A percentile compares a stretch with the other conserved stretches of the same genome.
Evolutionary conservation across 2,888 invertebrate species (phyloP).

Genomic region (Oscheius sp.): DNA sequence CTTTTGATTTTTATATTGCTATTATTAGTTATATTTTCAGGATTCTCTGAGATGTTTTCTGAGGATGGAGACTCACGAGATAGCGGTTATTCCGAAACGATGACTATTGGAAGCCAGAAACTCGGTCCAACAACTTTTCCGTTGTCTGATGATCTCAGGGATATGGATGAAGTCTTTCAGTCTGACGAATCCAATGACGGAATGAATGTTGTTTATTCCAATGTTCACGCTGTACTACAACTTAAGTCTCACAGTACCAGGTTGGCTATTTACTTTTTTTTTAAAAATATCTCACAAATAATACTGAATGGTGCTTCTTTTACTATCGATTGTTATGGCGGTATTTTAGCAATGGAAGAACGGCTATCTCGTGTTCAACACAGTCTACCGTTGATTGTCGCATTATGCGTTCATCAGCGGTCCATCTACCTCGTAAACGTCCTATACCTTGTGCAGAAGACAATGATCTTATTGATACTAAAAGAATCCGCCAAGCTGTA

Average conservation of each 20-base stretch:
- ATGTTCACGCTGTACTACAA: too few species aligned
- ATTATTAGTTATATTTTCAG: too few species aligned
- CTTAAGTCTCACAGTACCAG: too few species aligned
- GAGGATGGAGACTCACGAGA: slow-evolving; percentile 27
- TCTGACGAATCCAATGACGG: slow-evolving; percentile 4
- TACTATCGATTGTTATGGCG: too few species aligned
- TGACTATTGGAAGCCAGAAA: background rate
- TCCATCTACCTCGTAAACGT: slow-evolving; percentile 5
- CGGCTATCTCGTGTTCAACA: too few species aligned
- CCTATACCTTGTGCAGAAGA: background rate
- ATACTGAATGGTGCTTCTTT: too few species aligned
- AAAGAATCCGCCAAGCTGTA: background rate
- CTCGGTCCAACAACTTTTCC: background rate
- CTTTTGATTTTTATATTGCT: too few species aligned
- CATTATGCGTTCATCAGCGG: background rate
- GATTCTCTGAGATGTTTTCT: slow-evolving; percentile 10
- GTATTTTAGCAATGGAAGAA: too few species aligned
- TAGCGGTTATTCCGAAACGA: slow-evolving; percentile 15
- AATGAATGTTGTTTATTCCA: too few species aligned
- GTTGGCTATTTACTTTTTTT: too few species aligned
- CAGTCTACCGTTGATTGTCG: background rate
- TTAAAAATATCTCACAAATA: too few species aligned
- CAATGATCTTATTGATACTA: slow-evolving; percentile 1
- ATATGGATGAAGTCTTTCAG: slow-evolving; percentile 21
- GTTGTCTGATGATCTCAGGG: background rate